Conservation (phyloP, 2,113 vertebrate genomes). For the Lophura nycthemera region DNA sequence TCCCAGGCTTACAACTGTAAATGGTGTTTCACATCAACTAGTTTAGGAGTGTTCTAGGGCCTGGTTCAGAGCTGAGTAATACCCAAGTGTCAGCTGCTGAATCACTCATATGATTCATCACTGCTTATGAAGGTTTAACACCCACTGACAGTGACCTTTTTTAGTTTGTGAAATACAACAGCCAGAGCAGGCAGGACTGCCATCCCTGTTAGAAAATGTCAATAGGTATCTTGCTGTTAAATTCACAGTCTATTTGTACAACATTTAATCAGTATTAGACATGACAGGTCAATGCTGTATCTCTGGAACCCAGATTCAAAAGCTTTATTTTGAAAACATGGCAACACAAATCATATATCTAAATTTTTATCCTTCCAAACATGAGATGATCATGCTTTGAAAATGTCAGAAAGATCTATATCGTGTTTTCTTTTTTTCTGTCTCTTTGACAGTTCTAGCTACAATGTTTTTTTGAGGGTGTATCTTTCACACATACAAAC, state of each 20-base stretch:
- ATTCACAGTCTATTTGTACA: slow-evolving; percentile 53
- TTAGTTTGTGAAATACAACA: neutral
- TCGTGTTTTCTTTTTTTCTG: neutral
- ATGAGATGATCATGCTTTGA: neutral
- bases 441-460: slow-evolving; percentile 2
- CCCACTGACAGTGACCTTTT: slow-evolving; percentile 31
- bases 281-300: slow-evolving; percentile 55
- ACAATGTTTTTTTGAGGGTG: neutral
- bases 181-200: slow-evolving; percentile 3
- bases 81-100: neutral
- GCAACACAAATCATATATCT: slow-evolving; percentile 15
- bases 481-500: neutral
- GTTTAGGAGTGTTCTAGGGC: neutral
- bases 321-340: slow-evolving; percentile 35
- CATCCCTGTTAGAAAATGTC: slow-evolving; percentile 8
- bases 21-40: neutral
- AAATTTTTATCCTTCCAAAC: slow-evolving; percentile 41
- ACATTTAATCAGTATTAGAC: slow-evolving; percentile 55
- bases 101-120: neutral
- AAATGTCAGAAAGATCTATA: slow-evolving; percentile 42
- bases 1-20: neutral
- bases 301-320: slow-evolving; percentile 13
- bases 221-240: slow-evolving; percentile 55
- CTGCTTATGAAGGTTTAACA: neutral
- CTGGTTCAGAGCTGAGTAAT: neutral